Evolutionary conservation across 2,888 invertebrate genomes (phyloP).

Genomic region (Agrotis exclamationis): DNA sequence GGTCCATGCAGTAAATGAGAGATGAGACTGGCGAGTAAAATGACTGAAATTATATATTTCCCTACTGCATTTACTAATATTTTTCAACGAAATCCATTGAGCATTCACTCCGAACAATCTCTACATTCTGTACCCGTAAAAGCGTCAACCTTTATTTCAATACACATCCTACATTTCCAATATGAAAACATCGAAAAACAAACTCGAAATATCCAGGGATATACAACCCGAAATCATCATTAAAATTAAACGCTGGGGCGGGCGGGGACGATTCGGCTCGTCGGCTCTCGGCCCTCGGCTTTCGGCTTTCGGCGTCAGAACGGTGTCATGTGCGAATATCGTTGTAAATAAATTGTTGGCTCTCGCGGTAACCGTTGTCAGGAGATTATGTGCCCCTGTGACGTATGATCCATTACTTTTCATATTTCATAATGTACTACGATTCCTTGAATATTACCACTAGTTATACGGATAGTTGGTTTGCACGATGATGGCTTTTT

Average conservation of each 20-base stretch:
- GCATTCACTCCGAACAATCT: slow-evolving; percentile 5
- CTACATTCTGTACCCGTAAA: slow-evolving; percentile 9
- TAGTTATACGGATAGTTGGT: background rate
- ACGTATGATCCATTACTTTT: slow-evolving; percentile 71
- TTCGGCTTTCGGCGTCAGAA: slow-evolving; percentile 55
- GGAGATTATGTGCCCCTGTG: slow-evolving; percentile 74
- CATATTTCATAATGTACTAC: slow-evolving; percentile 62
- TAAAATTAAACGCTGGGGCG: slow-evolving; percentile 66
- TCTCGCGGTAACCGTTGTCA: slow-evolving; percentile 75
- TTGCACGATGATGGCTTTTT: background rate
- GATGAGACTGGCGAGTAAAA: too few species aligned
- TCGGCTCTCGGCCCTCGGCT: slow-evolving; percentile 33
- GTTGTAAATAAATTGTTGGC: slow-evolving; percentile 78
- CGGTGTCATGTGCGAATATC: slow-evolving; percentile 70
- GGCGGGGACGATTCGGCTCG: slow-evolving; percentile 67
- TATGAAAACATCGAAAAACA: slow-evolving; percentile 43
- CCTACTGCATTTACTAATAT: background rate
- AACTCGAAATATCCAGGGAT: slow-evolving; percentile 44
- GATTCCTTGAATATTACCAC: slow-evolving; percentile 41
- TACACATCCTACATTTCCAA: slow-evolving; percentile 31
- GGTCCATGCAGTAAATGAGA: too few species aligned
- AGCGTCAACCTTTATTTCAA: slow-evolving; percentile 40
- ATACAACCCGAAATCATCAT: slow-evolving; percentile 57
- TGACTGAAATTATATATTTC: background rate
- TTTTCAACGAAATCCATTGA: background rate